Base-by-base conservation (phyloP, 2,888 invertebrate species). In the Amphipyra berbera region DNA sequence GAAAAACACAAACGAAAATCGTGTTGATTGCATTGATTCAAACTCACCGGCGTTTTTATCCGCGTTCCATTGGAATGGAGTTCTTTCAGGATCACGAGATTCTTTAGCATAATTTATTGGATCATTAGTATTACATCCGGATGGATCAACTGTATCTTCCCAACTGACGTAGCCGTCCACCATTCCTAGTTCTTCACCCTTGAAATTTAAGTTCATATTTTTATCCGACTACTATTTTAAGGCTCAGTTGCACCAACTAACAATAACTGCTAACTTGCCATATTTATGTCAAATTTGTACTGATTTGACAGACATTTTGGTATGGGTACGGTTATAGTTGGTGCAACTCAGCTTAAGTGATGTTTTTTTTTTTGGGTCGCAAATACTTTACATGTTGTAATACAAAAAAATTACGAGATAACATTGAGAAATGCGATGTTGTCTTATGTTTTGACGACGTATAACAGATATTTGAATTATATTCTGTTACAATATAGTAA, bases 171-270 rank as follows among this genome's bases (percentile, higher is more conserved):
- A 93, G 0, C 96, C 96, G 80, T 98, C 96, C 0, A 95, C 93
- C 96, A 98, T 96, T 0, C 97, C 98, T 48, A 98, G 95, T 89
- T 98, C 98, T 87, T 98, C 98, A 6, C 98, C 98, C 92, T 98
- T 40, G 33, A 57, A 57, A 56, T 38, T 21, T 1, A 47, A 48
- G 4, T 13, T 44, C 4, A 46, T 15, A 12, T 2, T 47, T 3
- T 8, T 15, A 14, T 38, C 30, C 2, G 4, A 49, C 27, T 9
- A 12, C 8, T 8, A 30, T 21, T 38, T 7, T 6, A 33, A 33
- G 33, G 33, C 1, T n/a, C n/a, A n/a, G n/a, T n/a, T n/a, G n/a
- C n/a, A n/a, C n/a, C n/a, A n/a, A n/a, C n/a, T n/a, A n/a, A n/a
- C n/a, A n/a, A n/a, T n/a, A n/a, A n/a, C n/a, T n/a, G n/a, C n/a